Base-by-base conservation (phyloP, 2,797 vertebrate species). In the Pseudotriccus pelzelni region DNA sequence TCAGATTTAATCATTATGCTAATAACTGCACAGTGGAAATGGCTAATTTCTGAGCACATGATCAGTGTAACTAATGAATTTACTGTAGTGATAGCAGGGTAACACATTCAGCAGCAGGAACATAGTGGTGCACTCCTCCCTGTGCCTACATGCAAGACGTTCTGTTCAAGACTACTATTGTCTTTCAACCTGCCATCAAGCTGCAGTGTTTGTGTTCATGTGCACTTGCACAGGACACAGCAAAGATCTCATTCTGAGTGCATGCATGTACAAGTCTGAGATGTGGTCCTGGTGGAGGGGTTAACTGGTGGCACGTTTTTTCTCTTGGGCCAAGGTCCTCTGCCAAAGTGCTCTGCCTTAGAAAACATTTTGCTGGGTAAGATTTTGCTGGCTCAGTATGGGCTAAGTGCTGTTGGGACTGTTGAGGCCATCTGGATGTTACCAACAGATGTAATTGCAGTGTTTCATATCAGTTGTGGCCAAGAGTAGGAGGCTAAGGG, bases 1-100 rank as follows among this genome's bases (percentile, higher is more conserved):
- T 93, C 80, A 62, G 13, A n/a, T 88, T 76, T 91, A 73, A 84
- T 93, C 82, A 60, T 84, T 81, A 67, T 91, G 55, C 46, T 86
- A 87, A 63, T 90, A 76, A 67, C 44, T 30, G 27, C 44, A 39
- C 43, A 34, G 91, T 83, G 60, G 44, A 89, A 90, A 49, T 86
- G 30, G 84, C 70, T 76, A 16, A 67, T 94, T 94, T 85, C 70
- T 86, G 79, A 81, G 66, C 59, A 43, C 14, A 10, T 55, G 50
- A 69, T 47, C 47, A 52, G n/a, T 69, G 21, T 87, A 68, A 47
- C 52, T 90, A 69, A 93, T 83, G 79, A 91, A 66, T 77, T 74
- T 76, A 47, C n/a, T 88, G n/a, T 78, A 52, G 66, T 1, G 0
- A 39, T 34, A 50, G 37, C n/a, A 37, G 55, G 47, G 37, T 83